Percentiles rank a stretch among this genome's conserved stretches.
phyloP scores from a whole-genome alignment of 2,888 invertebrate species.

The Tipula vernalis region DNA sequence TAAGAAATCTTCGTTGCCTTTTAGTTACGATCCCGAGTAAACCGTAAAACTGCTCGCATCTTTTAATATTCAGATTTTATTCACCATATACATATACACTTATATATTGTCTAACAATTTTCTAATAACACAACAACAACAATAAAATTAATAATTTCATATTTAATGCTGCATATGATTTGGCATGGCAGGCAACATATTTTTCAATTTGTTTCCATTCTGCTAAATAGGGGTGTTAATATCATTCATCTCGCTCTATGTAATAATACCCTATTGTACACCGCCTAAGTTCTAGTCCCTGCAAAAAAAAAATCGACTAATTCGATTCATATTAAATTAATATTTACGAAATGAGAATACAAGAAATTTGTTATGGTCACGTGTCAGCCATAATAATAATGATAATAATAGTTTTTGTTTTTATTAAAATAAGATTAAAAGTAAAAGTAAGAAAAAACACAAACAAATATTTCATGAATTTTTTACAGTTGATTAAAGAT shows the following conservation, averaged over 20 bases:
- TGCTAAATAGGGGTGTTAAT: not conserved
- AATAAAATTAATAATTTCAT: not conserved
- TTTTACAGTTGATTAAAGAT: not conserved
- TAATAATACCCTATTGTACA: too few species aligned
- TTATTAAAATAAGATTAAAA: not conserved
- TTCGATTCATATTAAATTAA: not conserved
- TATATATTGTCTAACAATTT: too few species aligned
- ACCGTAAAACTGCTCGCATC: too few species aligned
- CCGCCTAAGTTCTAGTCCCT: not conserved
- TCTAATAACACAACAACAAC: not conserved
- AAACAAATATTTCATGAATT: not conserved
- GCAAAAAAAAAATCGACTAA: not conserved
- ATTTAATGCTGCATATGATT: not conserved
- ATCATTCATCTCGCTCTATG: not conserved
- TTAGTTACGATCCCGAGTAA: too few species aligned
- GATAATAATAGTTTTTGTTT: not conserved
- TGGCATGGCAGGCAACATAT: not conserved
- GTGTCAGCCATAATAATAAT: not conserved
- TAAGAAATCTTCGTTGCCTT: too few species aligned
- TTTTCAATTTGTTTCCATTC: not conserved
- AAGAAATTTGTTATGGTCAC: not conserved
- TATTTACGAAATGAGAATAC: not conserved
- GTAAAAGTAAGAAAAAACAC: not conserved
- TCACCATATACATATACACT: too few species aligned
- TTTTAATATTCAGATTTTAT: too few species aligned